Evolutionary conservation across 2,113 vertebrate species (phyloP), one percentile per base, ranked within the genome.

Genomic region (Ellobius talpinus): DNA sequence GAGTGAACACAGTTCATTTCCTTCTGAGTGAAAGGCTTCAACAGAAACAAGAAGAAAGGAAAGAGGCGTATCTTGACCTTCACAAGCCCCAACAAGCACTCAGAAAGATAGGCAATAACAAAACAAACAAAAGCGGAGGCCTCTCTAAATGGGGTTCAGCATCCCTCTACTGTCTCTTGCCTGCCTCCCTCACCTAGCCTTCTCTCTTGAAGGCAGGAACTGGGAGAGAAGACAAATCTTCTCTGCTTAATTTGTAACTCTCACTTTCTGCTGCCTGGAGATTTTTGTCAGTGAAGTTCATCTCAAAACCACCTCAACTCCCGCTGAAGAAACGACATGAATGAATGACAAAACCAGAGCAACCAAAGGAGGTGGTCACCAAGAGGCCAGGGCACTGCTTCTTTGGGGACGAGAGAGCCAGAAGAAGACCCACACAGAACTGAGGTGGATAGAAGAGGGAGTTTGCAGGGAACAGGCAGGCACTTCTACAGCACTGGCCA

Each of bases 271-370:
- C 50, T 42, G 36, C 76, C 29, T 76, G 70, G 82, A 87, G 39
- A 95, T n/a, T 85, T n/a, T 50, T 89, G n/a, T 85, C 72, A 86
- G 12, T 92, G 58, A 91, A 78, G 45, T 68, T 88, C 14, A 87
- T 72, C 87, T 39, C 66, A 84, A 66, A 95, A 70, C 7, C 14
- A 77, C 72, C n/a, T 70, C 39, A 36, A 63, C 33, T 1, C 50
- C 13, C 63, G 31, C 55, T 86, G 81, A 66, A 52, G 91, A 65
- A 31, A 89, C 1, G 31, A 81, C 17, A 91, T 92, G 16, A 72
- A 72, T 21, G 58, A 17, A n/a, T 58, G 58, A 39, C 3, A 23
- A 11, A 86, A 90, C 36, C 74, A 93, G 93, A 72, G 24, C 42
- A 90, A 19, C 55, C n/a, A 55, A 77, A 50, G 39, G 39, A 90